Percentiles rank a stretch among this genome's conserved stretches.
phyloP scores from a whole-genome alignment of 2,113 vertebrate genomes.

The Hypocryptadius cinnamomeus region DNA sequence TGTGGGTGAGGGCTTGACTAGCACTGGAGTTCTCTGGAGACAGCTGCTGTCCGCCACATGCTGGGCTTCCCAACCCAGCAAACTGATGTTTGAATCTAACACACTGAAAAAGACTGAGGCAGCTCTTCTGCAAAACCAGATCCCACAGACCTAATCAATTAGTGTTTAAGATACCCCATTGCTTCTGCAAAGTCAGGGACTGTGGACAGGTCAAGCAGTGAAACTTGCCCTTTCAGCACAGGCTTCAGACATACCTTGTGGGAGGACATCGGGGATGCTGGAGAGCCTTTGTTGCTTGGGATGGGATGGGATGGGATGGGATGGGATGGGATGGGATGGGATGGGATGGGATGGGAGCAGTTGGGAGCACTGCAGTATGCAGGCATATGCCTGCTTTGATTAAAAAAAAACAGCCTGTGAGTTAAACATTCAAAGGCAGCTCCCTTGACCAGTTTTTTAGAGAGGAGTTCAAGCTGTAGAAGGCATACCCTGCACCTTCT shows the following conservation, averaged over 20 bases:
- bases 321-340: background rate
- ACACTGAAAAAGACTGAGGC: background rate
- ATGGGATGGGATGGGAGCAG: background rate
- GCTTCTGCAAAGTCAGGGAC: background rate
- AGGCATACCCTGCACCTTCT: background rate
- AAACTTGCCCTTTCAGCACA: background rate
- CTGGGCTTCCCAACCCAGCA: background rate
- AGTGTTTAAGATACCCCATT: background rate
- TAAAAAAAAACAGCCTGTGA: background rate
- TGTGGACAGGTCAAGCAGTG: background rate
- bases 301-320: background rate
- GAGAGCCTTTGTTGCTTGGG: rapidly evolving
- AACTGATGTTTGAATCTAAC: background rate
- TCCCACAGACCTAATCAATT: background rate
- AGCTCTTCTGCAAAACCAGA: background rate
- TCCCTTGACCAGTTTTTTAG: background rate
- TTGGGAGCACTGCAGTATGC: background rate
- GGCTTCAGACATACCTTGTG: background rate
- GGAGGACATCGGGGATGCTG: background rate
- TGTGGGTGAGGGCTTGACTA: background rate
- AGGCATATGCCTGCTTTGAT: background rate
- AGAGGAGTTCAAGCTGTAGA: background rate
- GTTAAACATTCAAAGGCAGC: background rate
- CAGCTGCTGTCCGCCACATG: background rate
- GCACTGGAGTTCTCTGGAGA: background rate